Evolutionary conservation across 2,113 vertebrate genomes (phyloP).

Genomic region (Myrmecophaga tridactyla): DNA sequence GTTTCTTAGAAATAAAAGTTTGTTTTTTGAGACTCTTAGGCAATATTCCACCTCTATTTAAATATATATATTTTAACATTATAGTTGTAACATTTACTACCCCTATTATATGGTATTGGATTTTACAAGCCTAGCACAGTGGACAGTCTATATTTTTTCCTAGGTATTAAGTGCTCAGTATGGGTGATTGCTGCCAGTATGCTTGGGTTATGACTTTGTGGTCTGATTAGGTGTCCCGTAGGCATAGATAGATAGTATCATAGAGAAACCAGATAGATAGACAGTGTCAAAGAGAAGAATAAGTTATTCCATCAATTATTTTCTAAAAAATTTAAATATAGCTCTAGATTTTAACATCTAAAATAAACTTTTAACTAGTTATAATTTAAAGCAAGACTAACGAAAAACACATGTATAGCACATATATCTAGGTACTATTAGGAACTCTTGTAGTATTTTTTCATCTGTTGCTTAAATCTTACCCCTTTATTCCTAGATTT

Average conservation of each 20-base stretch:
- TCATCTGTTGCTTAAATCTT: constrained; percentile 9
- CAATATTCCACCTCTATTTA: background rate
- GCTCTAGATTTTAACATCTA: background rate
- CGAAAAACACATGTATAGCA: constrained; percentile 20
- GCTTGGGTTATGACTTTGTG: background rate
- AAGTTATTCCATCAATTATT: background rate
- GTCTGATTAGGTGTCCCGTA: background rate
- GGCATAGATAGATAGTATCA: background rate
- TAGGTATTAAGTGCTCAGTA: background rate
- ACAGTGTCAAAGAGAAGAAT: background rate
- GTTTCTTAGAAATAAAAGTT: background rate
- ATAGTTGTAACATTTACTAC: background rate
- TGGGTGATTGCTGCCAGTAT: background rate
- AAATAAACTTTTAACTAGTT: constrained; percentile 7
- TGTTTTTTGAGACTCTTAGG: background rate
- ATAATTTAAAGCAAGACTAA: constrained; percentile 27
- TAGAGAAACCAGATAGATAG: background rate
- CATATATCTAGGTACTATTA: background rate
- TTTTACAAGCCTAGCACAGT: background rate
- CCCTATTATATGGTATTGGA: background rate
- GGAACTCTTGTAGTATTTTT: background rate
- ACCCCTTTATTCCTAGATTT: background rate
- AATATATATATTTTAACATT: background rate
- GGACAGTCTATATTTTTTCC: background rate
- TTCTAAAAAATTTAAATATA: constrained; percentile 19